Percentiles rank a stretch among this genome's conserved stretches.
Conservation (phyloP, 1,140 invertebrate species). For the Bombus fervidus region DNA sequence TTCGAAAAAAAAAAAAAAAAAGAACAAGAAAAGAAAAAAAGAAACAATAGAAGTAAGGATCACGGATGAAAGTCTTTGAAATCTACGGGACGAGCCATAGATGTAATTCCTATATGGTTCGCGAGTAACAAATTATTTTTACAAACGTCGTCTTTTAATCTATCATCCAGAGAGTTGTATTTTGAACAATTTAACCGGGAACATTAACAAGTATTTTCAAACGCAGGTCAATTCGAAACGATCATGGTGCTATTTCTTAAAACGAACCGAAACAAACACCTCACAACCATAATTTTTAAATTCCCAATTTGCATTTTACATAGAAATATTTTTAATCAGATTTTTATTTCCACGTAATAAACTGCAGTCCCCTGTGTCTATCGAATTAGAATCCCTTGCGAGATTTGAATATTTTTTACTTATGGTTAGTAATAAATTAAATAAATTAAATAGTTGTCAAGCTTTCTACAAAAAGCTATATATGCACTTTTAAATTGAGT, state of each 20-base stretch:
- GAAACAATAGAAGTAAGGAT: constrained; percentile 34
- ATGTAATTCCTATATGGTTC: not conserved
- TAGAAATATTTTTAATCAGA: not conserved
- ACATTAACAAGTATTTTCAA: not conserved
- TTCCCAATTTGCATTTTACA: not conserved
- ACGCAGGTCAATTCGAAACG: constrained; percentile 3
- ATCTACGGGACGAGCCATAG: constrained; percentile 2
- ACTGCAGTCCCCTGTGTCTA: too few relatives aligned
- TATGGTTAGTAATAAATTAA: too few relatives aligned
- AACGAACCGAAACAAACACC: not conserved
- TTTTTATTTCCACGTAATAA: not conserved
- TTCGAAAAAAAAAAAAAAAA: constrained; percentile 9
- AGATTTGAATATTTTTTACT: too few relatives aligned
- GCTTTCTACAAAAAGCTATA: too few relatives aligned
- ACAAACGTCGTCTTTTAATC: constrained; percentile 27
- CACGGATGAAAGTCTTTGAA: constrained; percentile 35
- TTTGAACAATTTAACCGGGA: constrained; percentile 34
- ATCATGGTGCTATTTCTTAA: constrained; percentile 11
- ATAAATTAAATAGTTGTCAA: too few relatives aligned
- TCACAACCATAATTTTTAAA: not conserved
- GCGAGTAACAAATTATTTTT: constrained; percentile 47
- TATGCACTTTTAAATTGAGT: too few relatives aligned
- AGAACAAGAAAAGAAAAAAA: not conserved
- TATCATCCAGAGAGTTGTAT: constrained; percentile 26
- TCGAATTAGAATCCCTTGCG: not conserved